Evolutionary conservation across 2,113 vertebrate genomes (phyloP).

Genomic region (Etheostoma spectabile): DNA sequence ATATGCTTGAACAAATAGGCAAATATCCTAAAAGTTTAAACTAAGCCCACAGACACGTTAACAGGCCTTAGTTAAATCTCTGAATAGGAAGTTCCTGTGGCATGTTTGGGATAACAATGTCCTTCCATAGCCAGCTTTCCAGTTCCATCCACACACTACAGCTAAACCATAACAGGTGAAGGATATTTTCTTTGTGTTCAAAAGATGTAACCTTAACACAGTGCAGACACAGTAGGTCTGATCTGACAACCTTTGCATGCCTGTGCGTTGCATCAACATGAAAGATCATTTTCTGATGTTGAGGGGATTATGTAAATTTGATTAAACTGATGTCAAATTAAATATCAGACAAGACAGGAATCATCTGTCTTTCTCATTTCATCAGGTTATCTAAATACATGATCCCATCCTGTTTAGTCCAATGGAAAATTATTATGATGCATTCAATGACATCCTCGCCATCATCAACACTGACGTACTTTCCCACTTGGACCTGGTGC

Average conservation of each 20-base stretch:
- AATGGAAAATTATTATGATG: conserved; percentile 29
- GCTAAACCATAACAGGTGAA: conserved; percentile 7
- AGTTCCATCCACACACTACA: neutral
- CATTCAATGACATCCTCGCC: conserved; percentile 8
- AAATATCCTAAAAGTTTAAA: neutral
- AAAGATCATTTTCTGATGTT: neutral
- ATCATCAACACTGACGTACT: conserved; percentile 4
- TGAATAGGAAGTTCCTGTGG: neutral
- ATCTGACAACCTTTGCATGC: neutral
- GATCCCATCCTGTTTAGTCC: conserved; percentile 2
- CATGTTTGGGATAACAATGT: neutral
- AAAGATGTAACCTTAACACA: neutral
- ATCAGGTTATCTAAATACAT: neutral
- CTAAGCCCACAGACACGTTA: neutral
- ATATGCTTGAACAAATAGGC: neutral
- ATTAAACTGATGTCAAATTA: neutral
- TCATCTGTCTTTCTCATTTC: neutral
- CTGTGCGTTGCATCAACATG: neutral
- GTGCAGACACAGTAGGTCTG: neutral
- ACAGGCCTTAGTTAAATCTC: neutral
- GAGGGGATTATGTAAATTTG: neutral
- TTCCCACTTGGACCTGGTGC: conserved; percentile 1
- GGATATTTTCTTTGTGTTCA: neutral
- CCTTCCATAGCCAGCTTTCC: neutral
- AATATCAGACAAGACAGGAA: neutral